These are phyloP conservation scores for Callionymus lyra DNA, from an alignment of 2,113 vertebrate genomes.

Conservation along the genomic window DNA sequence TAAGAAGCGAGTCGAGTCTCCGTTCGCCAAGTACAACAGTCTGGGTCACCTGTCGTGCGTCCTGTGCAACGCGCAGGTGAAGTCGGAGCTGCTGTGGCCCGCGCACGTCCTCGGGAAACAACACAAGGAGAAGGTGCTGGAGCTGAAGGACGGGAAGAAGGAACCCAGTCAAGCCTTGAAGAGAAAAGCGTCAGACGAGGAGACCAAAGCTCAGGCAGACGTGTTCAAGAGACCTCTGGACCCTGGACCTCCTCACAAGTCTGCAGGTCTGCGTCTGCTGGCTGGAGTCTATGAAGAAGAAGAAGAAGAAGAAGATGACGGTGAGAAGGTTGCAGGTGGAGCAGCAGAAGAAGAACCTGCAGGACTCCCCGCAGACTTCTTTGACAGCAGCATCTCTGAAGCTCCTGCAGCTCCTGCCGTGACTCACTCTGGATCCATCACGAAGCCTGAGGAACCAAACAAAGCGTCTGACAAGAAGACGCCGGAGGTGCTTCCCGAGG, in stretches of 20 bases:
- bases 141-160: constrained; percentile 69
- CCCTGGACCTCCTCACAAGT: constrained; percentile 6
- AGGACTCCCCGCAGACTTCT: constrained; percentile 69
- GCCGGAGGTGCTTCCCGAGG: constrained; percentile 87
- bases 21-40: constrained; percentile 86
- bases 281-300: constrained; percentile 69
- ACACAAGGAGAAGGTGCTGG: constrained; percentile 80
- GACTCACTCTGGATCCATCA: constrained; percentile 85
- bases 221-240: constrained; percentile 17
- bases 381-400: constrained; percentile 70
- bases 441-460: constrained; percentile 76
- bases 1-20: constrained; percentile 83
- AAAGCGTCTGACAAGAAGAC: constrained; percentile 72
- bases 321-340: background rate
- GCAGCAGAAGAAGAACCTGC: constrained; percentile 21
- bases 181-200: constrained; percentile 75
- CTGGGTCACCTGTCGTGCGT: constrained; percentile 80
- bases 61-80: constrained; percentile 78
- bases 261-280: constrained; percentile 63
- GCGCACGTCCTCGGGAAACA: constrained; percentile 84
- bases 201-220: constrained; percentile 47
- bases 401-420: constrained; percentile 61
- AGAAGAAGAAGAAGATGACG: constrained; percentile 36
- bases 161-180: constrained; percentile 50
- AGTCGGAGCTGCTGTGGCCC: constrained; percentile 86